A percentile compares a stretch with the other conserved stretches of the same genome.
phyloP scores from a whole-genome alignment of 2,888 invertebrate species.

The Neoaliturus tenellus region DNA sequence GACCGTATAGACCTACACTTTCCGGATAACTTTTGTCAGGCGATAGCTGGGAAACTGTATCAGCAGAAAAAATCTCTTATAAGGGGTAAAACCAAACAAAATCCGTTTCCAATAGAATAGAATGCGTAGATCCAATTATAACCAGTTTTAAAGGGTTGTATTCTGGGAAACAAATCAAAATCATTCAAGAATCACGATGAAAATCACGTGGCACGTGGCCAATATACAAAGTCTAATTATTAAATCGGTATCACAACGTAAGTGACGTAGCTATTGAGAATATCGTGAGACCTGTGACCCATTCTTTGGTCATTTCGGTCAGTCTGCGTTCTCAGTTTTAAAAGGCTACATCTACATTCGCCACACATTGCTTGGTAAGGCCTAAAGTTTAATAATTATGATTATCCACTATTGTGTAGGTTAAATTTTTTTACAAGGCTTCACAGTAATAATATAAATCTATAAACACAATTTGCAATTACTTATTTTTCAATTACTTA shows the following conservation, averaged over 20 bases:
- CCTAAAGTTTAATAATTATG: no score
- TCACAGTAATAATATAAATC: not conserved
- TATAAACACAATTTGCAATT: not conserved
- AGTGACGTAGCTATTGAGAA: not conserved
- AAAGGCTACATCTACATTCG: not conserved
- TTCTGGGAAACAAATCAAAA: not conserved
- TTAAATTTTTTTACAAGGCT: not conserved
- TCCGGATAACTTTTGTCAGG: no score
- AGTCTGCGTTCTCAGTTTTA: not conserved
- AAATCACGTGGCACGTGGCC: not conserved
- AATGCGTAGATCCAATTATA: no score
- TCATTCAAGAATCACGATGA: not conserved
- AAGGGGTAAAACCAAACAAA: no score
- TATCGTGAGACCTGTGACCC: slow-evolving; percentile 4
- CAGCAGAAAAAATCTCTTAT: no score
- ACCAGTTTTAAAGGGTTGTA: not conserved
- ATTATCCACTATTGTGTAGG: not conserved
- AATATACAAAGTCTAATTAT: slow-evolving; percentile 11
- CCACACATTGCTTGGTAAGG: not conserved
- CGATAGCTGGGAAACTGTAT: no score
- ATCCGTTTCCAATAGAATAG: no score
- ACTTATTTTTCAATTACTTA: not conserved
- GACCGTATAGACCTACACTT: no score
- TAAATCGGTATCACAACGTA: not conserved
- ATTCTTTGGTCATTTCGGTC: not conserved